These are phyloP conservation scores for Clupea harengus DNA, from an alignment of 2,113 vertebrate genomes.

Conservation along the genomic window DNA sequence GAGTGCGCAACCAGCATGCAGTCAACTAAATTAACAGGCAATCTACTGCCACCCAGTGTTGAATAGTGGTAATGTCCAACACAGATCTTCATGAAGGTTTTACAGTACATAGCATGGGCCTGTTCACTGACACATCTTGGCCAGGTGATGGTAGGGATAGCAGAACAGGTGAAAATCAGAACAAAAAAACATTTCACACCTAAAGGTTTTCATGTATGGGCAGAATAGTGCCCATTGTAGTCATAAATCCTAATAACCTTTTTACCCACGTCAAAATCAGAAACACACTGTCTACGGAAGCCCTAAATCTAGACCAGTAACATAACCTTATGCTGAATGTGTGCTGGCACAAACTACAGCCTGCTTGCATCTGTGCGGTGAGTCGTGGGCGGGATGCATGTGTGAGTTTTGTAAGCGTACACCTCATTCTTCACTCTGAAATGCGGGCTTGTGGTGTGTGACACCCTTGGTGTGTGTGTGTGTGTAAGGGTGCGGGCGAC, in stretches of 20 bases:
- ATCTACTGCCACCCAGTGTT: slow-evolving; percentile 15
- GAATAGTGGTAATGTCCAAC: neutral
- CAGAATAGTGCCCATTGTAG: too few relatives aligned
- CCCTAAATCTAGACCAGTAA: neutral
- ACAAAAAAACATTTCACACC: too few relatives aligned
- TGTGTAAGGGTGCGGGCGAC: neutral
- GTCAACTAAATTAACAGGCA: neutral
- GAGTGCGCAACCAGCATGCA: neutral
- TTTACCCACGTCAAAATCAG: too few relatives aligned
- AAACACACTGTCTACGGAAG: too few relatives aligned
- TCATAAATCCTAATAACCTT: too few relatives aligned
- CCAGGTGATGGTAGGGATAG: too few relatives aligned
- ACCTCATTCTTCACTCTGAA: neutral
- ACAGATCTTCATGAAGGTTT: neutral
- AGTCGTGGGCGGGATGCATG: neutral
- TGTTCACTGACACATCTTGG: too few relatives aligned
- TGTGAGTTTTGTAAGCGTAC: neutral
- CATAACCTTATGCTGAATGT: neutral
- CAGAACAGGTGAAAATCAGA: too few relatives aligned
- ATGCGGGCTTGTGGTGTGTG: neutral
- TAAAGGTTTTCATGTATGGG: too few relatives aligned
- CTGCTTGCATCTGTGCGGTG: neutral
- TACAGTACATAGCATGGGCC: too few relatives aligned
- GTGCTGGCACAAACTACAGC: neutral
- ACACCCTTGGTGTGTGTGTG: neutral